Base-by-base conservation (phyloP, 2,113 vertebrate genomes). In the Himantopus leucocephalus region DNA sequence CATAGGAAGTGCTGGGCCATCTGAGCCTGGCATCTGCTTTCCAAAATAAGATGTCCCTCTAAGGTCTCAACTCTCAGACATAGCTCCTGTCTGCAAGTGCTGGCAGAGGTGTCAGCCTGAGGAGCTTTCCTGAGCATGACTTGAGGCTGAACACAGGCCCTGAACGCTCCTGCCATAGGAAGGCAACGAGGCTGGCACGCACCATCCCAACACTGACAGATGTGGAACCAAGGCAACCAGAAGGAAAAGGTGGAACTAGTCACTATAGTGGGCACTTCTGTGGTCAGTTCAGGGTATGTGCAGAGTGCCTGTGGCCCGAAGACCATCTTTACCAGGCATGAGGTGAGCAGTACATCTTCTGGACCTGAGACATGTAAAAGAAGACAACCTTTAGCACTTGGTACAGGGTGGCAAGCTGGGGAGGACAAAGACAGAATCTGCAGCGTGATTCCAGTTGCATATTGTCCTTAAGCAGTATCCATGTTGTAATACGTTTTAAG, bases 111-210 rank as follows among this genome's bases (percentile, higher is more conserved):
- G 19, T 70, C 62, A 64, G 52, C 35, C 81, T 52, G 56, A 60
- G 39, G 32, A 89, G 17, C 43, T 85, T 59, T 22, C 75, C 37
- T 32, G 55, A 59, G 50, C 35, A 6, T 16, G 58, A 55, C 32
- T 23, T 7, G 16, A n/a, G 67, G 47, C 35, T 35, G 35, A 35
- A 35, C 35, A 35, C 29, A 39, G 71, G 43, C 66, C 50, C 48
- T 39, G 39, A 63, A 17, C 17, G 3, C 32, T 10, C 47, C 88
- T 64, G 66, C 60, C 60, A 13, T 3, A 21, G 1, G 1, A 52
- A 45, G 27, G 53, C 43, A 26, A 24, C 0, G 10, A 77, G 34
- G 66, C 43, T 47, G 58, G 26, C 35, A 45, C 0, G 0, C 1
- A 3, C 47, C 47, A 41, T 30, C 22, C 39, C 37, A 41, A 3